phyloP scores from a whole-genome alignment of 2,888 invertebrate species.

The Candidula unifasciata region DNA sequence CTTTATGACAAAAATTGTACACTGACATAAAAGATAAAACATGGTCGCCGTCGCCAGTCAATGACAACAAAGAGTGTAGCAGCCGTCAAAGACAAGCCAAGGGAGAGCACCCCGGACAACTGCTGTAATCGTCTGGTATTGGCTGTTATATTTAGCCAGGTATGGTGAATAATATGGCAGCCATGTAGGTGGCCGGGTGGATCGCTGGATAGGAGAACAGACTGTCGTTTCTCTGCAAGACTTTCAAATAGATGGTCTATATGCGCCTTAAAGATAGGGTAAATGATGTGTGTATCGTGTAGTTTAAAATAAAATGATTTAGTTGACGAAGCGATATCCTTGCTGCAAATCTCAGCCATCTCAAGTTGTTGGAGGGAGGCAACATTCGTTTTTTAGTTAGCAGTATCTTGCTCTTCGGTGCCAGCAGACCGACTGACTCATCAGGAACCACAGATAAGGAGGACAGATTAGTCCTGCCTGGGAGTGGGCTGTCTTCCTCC shows the following conservation, averaged over 20 bases:
- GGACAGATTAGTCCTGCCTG: constrained; percentile 13
- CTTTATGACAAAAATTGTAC: too few relatives aligned
- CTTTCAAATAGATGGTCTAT: constrained; percentile 30
- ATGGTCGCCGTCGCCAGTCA: too few relatives aligned
- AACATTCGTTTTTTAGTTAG: too few relatives aligned
- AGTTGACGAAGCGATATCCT: too few relatives aligned
- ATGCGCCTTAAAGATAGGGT: constrained; percentile 2
- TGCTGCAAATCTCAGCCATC: too few relatives aligned
- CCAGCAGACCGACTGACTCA: constrained; percentile 46
- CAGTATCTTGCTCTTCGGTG: neutral
- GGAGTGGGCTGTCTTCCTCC: neutral
- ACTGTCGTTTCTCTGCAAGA: neutral
- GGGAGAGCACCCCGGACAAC: constrained; percentile 42
- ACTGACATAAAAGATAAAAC: too few relatives aligned
- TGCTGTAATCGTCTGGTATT: constrained; percentile 34
- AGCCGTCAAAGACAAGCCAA: neutral
- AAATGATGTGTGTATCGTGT: neutral
- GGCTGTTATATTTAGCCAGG: constrained; percentile 47
- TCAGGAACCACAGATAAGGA: constrained; percentile 36
- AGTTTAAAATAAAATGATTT: neutral
- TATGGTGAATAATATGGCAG: constrained; percentile 56
- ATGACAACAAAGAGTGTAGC: too few relatives aligned
- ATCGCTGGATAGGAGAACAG: neutral
- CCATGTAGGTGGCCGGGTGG: constrained; percentile 54
- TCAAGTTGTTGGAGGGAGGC: too few relatives aligned